These are phyloP conservation scores for Atherinosoma microstoma DNA, from an alignment of 2,797 vertebrate genomes.

Conservation along the genomic window DNA sequence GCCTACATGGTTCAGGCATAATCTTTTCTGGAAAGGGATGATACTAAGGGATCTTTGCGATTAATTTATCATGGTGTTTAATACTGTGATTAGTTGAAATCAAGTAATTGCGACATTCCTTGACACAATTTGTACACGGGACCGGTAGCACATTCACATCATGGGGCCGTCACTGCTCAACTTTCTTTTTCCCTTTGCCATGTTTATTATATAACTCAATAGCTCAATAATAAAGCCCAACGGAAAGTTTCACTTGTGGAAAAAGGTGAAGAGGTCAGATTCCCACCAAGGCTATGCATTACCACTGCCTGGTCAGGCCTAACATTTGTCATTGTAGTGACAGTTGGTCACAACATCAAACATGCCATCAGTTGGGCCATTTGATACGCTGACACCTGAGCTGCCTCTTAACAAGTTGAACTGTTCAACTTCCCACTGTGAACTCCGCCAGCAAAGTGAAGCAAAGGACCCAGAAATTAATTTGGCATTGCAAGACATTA, in stretches of 20 bases:
- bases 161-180: conserved; percentile 1
- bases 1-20: too few relatives aligned
- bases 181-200: conserved; percentile 6
- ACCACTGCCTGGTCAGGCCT: background rate
- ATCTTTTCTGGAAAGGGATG: too few relatives aligned
- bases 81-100: too few relatives aligned
- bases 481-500: background rate
- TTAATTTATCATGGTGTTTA: too few relatives aligned
- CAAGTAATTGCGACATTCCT: too few relatives aligned
- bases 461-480: background rate
- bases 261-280: background rate
- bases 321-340: background rate
- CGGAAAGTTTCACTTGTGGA: conserved; percentile 8
- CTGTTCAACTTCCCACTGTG: background rate
- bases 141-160: too few relatives aligned
- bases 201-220: conserved; percentile 31
- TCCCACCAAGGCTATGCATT: background rate
- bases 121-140: too few relatives aligned
- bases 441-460: background rate
- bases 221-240: background rate
- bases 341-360: too few relatives aligned
- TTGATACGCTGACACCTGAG: background rate
- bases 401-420: background rate
- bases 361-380: background rate
- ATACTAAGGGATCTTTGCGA: too few relatives aligned